Evolutionary conservation across 2,113 vertebrate species (phyloP), one percentile per base, ranked within the genome.

Genomic region (Scartelaos histophorus): DNA sequence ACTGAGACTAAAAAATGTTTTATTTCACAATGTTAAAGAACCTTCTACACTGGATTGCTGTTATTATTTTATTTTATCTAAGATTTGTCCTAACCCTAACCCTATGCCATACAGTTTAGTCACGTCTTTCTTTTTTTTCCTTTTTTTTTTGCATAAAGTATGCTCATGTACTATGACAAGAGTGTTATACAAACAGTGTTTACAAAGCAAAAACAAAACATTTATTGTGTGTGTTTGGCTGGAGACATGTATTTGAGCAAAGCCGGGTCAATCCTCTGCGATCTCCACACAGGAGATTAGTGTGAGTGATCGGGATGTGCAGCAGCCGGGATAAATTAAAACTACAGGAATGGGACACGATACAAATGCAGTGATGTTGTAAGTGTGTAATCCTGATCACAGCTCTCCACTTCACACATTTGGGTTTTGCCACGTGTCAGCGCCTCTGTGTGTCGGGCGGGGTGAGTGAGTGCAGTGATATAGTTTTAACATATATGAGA

Each of bases 241-340:
- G 43, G 54, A 71, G 25, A 64, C 43, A n/a, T 67, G 45, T 43
- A 12, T 62, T 56, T 16, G 51, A 66, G 62, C 12, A 68, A 29
- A 25, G 72, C 17, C 60, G 62, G 65, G 16, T 61, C 51, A 78
- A 6, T 61, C 7, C 72, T 75, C 45, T 79, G 60, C 22, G 38
- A 67, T 67, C 13, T 0, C 5, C 57, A 6, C 24, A 58, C 13
- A 64, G 69, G 0, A 16, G 67, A 82, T 86, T 62, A 90, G 91
- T 64, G 89, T 84, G 60, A 88, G 89, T 54, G 89, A 92, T 47
- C 78, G 88, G 83, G 74, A 90, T 87, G 76, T 74, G 70, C 83
- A 88, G 70, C 35, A 67, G 57, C 43, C 75, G 71, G 84, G 69
- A 45, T 19, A 57, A 67, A 56, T 46, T 25, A 6, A 64, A 72